Base-by-base conservation (phyloP, 2,888 invertebrate species). In the Danaus chrysippus region DNA sequence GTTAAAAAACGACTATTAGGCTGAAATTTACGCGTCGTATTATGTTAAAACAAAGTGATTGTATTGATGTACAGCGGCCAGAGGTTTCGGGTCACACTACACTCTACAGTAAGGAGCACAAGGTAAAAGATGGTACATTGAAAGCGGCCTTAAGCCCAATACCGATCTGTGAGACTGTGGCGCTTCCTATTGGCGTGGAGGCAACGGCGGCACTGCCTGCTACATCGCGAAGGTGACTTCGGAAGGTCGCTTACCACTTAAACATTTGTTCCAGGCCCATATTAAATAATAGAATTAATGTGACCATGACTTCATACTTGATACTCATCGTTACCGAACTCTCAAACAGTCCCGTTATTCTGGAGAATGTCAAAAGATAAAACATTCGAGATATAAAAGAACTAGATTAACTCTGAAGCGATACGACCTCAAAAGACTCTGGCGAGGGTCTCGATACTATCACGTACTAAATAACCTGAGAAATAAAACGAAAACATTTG, bases 91-190 rank as follows among this genome's bases (percentile, higher is more conserved):
- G 87, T 89, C 88, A 87, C 77, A 81, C 79, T 73, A 78, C 88
- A 87, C 77, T 80, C 79, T 73, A 78, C 78, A 75, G 79, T 86
- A 91, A 90, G 89, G 86, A 82, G 90, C 84, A 91, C 91, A 91
- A 90, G 91, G 91, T 86, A 86, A 91, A 88, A 90, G 90, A 91
- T 91, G 91, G 91, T 90, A 88, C 91, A 91, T 90, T 91, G 89
- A 89, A 83, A 87, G 84, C 79, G 91, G 84, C 91, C 91, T 90
- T 89, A 91, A 84, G 87, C 89, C 89, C 89, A 90, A 91, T 90
- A 90, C 89, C 88, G 77, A 86, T 85, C 84, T 86, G 84, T 78
- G 85, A 77, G 86, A 77, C 81, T 82, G 84, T 71, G 82, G 78
- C 83, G 90, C 91, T 91, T 91, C 91, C 91, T 90, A 90, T 84